These are phyloP conservation scores for Sinocyclocheilus grahami DNA, from an alignment of 2,113 vertebrate species.

Conservation along the genomic window DNA sequence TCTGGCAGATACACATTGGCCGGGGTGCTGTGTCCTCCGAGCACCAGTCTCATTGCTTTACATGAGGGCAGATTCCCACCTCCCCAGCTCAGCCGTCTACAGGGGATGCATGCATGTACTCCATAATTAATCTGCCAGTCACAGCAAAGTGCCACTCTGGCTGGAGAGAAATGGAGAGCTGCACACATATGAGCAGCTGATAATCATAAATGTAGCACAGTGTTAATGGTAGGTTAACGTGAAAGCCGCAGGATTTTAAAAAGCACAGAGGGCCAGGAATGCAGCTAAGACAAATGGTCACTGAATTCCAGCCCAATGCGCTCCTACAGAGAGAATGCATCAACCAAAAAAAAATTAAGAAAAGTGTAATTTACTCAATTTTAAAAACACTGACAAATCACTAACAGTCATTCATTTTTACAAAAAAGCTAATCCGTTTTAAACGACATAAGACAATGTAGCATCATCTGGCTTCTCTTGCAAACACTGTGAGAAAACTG, in stretches of 20 bases:
- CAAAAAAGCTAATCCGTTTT: neutral
- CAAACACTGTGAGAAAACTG: neutral
- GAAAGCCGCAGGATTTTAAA: slow-evolving; percentile 54
- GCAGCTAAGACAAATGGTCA: neutral
- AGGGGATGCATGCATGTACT: slow-evolving; percentile 68
- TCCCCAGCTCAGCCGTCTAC: slow-evolving; percentile 55
- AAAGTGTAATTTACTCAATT: neutral
- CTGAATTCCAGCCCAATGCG: neutral
- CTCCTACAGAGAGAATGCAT: neutral
- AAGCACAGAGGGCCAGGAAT: neutral
- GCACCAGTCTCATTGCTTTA: slow-evolving; percentile 59
- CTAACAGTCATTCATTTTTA: neutral
- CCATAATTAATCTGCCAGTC: slow-evolving; percentile 79
- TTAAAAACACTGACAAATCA: neutral
- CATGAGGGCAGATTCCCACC: slow-evolving; percentile 66
- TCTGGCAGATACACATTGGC: slow-evolving; percentile 48
- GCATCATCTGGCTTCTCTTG: neutral
- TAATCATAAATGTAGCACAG: slow-evolving; percentile 62
- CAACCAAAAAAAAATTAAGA: neutral
- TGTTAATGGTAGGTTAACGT: slow-evolving; percentile 60
- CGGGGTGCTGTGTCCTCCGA: slow-evolving; percentile 37
- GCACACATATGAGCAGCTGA: slow-evolving; percentile 58
- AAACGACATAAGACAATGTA: neutral
- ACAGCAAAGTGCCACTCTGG: slow-evolving; percentile 64
- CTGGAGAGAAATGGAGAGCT: slow-evolving; percentile 65